Conservation (phyloP, 1,140 invertebrate species). For the Pachyrhynchus sulphureomaculatus region DNA sequence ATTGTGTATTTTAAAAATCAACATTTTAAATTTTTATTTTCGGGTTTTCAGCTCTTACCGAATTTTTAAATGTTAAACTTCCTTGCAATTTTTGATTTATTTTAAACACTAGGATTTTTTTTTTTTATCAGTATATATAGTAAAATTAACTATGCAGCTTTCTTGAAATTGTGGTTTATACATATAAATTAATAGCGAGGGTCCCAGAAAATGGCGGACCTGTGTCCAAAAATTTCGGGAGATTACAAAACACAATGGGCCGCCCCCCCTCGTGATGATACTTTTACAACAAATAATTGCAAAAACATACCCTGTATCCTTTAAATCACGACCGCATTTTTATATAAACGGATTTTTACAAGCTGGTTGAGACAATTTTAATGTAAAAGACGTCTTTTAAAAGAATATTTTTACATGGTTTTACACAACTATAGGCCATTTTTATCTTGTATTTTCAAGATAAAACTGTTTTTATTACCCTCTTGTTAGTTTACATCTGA, state of each 20-base stretch:
- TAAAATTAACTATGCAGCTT: no score
- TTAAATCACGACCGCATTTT: conserved; percentile 43
- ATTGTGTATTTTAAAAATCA: no score
- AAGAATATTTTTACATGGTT: conserved; percentile 15
- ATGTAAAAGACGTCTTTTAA: conserved; percentile 9
- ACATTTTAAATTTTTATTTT: no score
- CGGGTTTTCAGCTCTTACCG: no score
- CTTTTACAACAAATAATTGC: conserved; percentile 68
- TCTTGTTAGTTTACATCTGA: conserved; percentile 20
- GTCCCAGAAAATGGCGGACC: conserved; percentile 20
- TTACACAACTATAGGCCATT: conserved; percentile 23
- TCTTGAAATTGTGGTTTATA: no score
- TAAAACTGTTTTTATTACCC: conserved; percentile 15
- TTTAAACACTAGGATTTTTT: no score
- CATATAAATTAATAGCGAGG: conserved; percentile 22
- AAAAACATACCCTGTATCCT: conserved; percentile 72
- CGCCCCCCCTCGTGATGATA: conserved; percentile 55
- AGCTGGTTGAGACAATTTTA: conserved; percentile 23
- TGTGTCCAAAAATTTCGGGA: conserved; percentile 11
- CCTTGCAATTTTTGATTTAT: no score
- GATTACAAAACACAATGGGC: conserved; percentile 37
- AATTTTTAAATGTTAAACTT: no score
- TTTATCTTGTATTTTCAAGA: conserved; percentile 2
- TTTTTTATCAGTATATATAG: no score
- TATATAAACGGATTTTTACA: conserved; percentile 31